phyloP scores from a whole-genome alignment of 2,888 invertebrate species.

The Trichopoda pennipes region DNA sequence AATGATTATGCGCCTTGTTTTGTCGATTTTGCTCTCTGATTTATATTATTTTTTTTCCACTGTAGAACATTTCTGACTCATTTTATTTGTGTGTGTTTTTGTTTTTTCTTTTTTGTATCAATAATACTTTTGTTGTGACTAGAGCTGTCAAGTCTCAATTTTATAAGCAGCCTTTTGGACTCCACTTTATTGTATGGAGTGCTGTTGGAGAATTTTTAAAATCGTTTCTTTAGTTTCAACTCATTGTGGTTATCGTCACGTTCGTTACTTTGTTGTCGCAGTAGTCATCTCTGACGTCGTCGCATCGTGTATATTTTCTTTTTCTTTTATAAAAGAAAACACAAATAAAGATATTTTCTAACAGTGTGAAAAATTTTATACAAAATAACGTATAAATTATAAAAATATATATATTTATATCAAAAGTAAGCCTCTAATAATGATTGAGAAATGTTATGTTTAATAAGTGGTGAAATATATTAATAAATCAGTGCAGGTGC shows the following conservation, averaged over 20 bases:
- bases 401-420: constrained; percentile 10
- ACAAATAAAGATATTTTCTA: constrained; percentile 45
- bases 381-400: constrained; percentile 58
- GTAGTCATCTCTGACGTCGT: constrained; percentile 61
- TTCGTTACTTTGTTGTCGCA: constrained; percentile 62
- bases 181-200: constrained; percentile 58
- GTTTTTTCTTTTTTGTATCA: constrained; percentile 36
- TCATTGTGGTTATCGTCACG: constrained; percentile 65
- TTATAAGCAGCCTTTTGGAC: constrained; percentile 37
- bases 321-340: constrained; percentile 35
- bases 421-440: constrained; percentile 5
- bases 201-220: constrained; percentile 56
- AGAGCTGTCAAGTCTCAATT: constrained; percentile 45
- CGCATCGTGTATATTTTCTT: constrained; percentile 56
- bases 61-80: constrained; percentile 56
- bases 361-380: constrained; percentile 26
- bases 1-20: constrained; percentile 53
- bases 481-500: constrained; percentile 63
- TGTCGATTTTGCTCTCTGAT: constrained; percentile 35
- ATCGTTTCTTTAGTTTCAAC: constrained; percentile 55
- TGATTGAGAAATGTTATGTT: constrained; percentile 16
- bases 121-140: constrained; percentile 60
- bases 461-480: constrained; percentile 45
- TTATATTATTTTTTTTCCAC: constrained; percentile 3
- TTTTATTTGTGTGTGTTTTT: constrained; percentile 1